Evolutionary conservation across 2,888 invertebrate species (phyloP).

Genomic region (Pyrochroa serraticornis): DNA sequence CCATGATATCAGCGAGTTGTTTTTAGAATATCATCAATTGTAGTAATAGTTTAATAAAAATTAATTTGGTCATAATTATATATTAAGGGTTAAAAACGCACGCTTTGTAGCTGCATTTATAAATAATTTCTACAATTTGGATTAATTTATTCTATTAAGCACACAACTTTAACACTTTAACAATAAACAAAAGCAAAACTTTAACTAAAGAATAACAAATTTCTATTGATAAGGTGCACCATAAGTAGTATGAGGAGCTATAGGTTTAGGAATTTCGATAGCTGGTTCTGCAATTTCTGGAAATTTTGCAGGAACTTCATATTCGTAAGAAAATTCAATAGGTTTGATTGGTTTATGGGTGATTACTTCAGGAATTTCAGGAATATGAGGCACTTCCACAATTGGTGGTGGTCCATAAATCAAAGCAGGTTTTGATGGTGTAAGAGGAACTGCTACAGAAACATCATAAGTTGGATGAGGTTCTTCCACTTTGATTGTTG

Average conservation of each 20-base stretch:
- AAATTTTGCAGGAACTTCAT: slow-evolving; percentile 7
- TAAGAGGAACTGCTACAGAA: not conserved
- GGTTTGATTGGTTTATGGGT: slow-evolving; percentile 12
- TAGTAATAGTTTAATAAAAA: too few species aligned
- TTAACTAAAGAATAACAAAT: not conserved
- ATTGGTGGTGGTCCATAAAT: not conserved
- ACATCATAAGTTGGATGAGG: slow-evolving; percentile 3
- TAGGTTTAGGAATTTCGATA: slow-evolving; percentile 1
- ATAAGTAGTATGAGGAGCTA: slow-evolving; percentile 7
- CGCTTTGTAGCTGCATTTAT: too few species aligned
- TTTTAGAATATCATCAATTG: too few species aligned
- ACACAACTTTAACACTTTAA: not conserved
- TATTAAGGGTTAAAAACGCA: too few species aligned
- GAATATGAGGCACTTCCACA: not conserved
- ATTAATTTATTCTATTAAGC: too few species aligned
- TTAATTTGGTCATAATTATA: too few species aligned
- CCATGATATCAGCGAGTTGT: too few species aligned
- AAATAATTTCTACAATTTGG: too few species aligned
- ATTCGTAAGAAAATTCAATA: slow-evolving; percentile 8
- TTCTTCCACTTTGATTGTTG: not conserved
- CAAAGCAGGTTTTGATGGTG: not conserved
- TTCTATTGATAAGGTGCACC: not conserved
- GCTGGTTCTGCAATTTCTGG: not conserved
- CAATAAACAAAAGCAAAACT: not conserved
- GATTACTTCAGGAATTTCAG: not conserved